Evolutionary conservation across 2,888 invertebrate species (phyloP).

Genomic region (Parnassius orleans): DNA sequence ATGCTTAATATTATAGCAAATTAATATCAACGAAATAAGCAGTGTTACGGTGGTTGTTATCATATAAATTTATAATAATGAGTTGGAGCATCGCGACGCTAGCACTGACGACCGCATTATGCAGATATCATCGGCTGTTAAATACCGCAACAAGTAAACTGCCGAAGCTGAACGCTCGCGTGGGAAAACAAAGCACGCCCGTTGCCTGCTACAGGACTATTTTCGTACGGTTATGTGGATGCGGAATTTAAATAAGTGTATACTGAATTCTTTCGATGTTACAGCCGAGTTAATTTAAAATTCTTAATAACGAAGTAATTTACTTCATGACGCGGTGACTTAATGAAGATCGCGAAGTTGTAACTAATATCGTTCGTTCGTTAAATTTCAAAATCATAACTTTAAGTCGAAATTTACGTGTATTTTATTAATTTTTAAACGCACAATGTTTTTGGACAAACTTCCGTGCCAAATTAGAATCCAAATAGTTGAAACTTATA

Average conservation of each 20-base stretch:
- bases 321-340: no score
- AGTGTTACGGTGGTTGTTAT: slow-evolving; percentile 57
- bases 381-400: no score
- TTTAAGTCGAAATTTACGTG: no score
- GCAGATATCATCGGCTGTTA: slow-evolving; percentile 69
- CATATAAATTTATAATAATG: slow-evolving; percentile 69
- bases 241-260: slow-evolving; percentile 24
- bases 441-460: no score
- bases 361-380: no score
- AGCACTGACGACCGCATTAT: slow-evolving; percentile 70
- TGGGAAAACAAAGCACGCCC: slow-evolving; percentile 25
- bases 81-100: slow-evolving; percentile 57
- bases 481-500: no score
- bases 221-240: slow-evolving; percentile 10
- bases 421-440: no score
- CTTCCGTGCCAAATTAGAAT: no score
- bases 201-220: slow-evolving; percentile 10
- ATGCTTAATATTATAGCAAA: slow-evolving; percentile 41
- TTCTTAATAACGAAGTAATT: not conserved
- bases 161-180: slow-evolving; percentile 48
- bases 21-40: slow-evolving; percentile 59
- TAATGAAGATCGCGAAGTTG: no score
- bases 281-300: slow-evolving; percentile 2
- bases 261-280: slow-evolving; percentile 11
- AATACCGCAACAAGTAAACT: slow-evolving; percentile 77